Evolutionary conservation across 2,888 invertebrate species (phyloP), one percentile per base, ranked within the genome.

Genomic region (Dusona sp.): DNA sequence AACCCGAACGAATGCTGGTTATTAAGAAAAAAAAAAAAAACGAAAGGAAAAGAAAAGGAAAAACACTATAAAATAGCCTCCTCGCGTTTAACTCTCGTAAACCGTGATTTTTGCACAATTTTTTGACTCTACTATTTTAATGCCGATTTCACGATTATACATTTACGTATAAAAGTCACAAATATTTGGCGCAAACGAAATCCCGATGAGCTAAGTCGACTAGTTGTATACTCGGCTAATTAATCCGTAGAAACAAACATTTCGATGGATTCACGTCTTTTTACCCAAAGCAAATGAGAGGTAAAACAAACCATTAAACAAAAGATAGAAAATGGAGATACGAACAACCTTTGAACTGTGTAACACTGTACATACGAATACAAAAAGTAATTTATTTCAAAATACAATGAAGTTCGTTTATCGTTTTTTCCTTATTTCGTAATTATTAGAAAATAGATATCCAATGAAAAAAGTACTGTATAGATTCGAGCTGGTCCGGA

Each of bases 321-420:
- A 38, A 29, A 42, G 38, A 61, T 11, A 54, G 42, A 57, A 9
- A 45, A 61, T 67, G 68, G n/a, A 42, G 83, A 83, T 83, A 57
- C 65, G 72, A 68, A 83, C 79, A 68, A 83, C 79, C 57, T 67
- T 67, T 48, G 22, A 73, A 77, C 73, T 74, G 64, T 33, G 65
- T 65, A 68, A 68, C 36, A 83, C 65, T 88, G 87, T 88, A 88
- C 73, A 88, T 88, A 88, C 36, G 25, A 85, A 79, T 79, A 86
- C 77, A 57, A 68, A 85, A 85, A 88, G 78, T 88, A 84, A 88
- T 88, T 88, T 88, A 88, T 88, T 87, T 79, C 38, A 85, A 67
- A n/a, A 73, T 83, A 81, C 54, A 57, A 74, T 73, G 25, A 73
- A 73, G 42, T 70, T 54, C 7, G 38, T 57, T 80, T 48, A 74